Percentiles rank a stretch among this genome's conserved stretches.
phyloP scores from a whole-genome alignment of 2,888 invertebrate species.

The Leptopterna dolabrata region DNA sequence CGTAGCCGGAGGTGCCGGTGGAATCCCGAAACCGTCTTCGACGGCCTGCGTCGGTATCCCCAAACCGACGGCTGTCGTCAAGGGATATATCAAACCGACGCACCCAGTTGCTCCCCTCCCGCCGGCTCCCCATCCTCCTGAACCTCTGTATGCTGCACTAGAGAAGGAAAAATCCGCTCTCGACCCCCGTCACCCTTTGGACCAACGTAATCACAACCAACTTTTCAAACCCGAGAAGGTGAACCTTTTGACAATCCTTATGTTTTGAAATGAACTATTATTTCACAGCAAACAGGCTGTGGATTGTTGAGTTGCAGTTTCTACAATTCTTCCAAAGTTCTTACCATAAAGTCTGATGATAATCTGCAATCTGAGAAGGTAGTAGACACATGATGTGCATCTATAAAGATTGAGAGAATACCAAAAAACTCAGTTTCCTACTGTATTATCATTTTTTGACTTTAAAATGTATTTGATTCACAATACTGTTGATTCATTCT shows the following conservation, averaged over 20 bases:
- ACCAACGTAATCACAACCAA: not conserved
- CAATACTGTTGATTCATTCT: too few species aligned
- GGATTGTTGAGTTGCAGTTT: too few species aligned
- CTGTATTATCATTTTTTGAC: too few species aligned
- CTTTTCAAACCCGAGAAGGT: conserved; percentile 50
- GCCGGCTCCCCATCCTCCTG: conserved; percentile 49
- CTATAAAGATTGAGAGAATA: too few species aligned
- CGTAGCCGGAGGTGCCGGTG: conserved; percentile 64
- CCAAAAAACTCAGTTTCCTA: too few species aligned
- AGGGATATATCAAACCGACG: conserved; percentile 83
- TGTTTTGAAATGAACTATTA: not conserved
- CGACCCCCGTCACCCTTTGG: not conserved
- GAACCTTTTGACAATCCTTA: not conserved
- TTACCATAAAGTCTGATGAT: too few species aligned
- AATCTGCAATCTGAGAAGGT: too few species aligned
- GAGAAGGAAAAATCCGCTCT: conserved; percentile 55
- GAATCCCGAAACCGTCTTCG: conserved; percentile 12
- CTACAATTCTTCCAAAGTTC: too few species aligned
- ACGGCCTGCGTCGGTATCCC: conserved; percentile 77
- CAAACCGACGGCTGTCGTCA: conserved; percentile 91
- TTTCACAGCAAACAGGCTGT: not conserved
- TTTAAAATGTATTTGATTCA: too few species aligned
- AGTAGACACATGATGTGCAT: too few species aligned
- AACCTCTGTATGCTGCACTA: conserved; percentile 45
- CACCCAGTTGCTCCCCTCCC: conserved; percentile 64